Evolutionary conservation across 2,113 vertebrate genomes (phyloP).

Genomic region (Cyprinodon variegatus): DNA sequence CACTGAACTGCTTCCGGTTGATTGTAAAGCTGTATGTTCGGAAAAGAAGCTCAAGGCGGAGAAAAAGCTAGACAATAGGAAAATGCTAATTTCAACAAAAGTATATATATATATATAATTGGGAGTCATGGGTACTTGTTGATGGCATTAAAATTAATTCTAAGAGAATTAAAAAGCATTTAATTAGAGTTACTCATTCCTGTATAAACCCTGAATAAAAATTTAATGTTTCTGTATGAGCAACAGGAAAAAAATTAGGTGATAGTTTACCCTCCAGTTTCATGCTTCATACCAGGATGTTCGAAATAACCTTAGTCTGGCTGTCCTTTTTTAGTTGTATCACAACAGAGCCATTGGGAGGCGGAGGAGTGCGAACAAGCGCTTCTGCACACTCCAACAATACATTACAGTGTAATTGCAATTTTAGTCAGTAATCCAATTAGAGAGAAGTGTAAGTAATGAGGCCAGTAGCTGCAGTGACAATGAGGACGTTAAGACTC

Average conservation of each 20-base stretch:
- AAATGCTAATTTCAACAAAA: too few species aligned
- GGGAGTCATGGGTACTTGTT: too few species aligned
- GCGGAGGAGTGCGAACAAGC: constrained; percentile 12
- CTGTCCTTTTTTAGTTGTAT: background rate
- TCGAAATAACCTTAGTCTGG: constrained; percentile 23
- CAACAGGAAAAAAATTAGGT: background rate
- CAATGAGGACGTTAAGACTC: constrained; percentile 41
- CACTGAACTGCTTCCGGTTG: too few species aligned
- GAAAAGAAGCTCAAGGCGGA: too few species aligned
- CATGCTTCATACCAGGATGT: background rate
- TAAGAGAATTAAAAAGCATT: too few species aligned
- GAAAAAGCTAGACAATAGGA: too few species aligned
- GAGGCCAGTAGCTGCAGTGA: constrained; percentile 13
- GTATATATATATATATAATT: too few species aligned
- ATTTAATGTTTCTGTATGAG: background rate
- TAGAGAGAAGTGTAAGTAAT: constrained; percentile 46
- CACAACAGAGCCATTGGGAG: constrained; percentile 20
- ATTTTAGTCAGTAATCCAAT: constrained; percentile 46
- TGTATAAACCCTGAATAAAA: too few species aligned
- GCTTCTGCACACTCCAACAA: constrained; percentile 21
- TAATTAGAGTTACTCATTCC: too few species aligned
- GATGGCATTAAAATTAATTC: too few species aligned
- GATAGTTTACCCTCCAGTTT: background rate
- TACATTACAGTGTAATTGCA: constrained; percentile 45
- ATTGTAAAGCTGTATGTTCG: too few species aligned